Conservation (phyloP, 2,888 invertebrate species). For the Clusia tigrina region DNA sequence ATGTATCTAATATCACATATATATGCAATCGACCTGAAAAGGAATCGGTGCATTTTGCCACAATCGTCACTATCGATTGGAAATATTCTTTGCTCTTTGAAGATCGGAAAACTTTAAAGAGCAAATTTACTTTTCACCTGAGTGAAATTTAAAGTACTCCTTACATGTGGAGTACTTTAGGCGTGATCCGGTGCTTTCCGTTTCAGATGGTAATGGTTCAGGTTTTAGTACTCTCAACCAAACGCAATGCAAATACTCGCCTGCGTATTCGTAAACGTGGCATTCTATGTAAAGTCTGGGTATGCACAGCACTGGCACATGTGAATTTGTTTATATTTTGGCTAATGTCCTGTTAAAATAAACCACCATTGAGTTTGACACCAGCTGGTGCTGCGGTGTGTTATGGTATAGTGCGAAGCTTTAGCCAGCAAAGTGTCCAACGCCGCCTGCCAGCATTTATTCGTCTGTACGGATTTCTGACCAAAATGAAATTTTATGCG, state of each 20-base stretch:
- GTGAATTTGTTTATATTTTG: constrained; percentile 53
- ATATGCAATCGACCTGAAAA: no score
- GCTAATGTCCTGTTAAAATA: constrained; percentile 53
- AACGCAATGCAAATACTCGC: neutral
- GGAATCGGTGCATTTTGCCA: no score
- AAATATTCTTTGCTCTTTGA: no score
- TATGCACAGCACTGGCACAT: neutral
- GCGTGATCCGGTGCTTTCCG: no score
- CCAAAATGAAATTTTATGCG: constrained; percentile 42
- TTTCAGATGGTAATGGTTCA: no score
- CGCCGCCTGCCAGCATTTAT: constrained; percentile 18
- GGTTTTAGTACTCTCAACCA: no score
- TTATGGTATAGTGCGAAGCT: constrained; percentile 11
- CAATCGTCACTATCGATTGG: no score
- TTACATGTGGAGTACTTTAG: no score
- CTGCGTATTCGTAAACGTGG: neutral
- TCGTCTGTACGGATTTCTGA: constrained; percentile 31
- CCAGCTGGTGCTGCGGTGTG: constrained; percentile 50
- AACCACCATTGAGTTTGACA: constrained; percentile 59
- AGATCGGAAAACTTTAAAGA: no score
- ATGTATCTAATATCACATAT: no score
- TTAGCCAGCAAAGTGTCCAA: neutral
- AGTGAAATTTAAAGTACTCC: no score
- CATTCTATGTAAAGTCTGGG: constrained; percentile 45
- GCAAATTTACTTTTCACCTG: no score